Conservation (phyloP, 1,140 invertebrate genomes). For the Lamellibrachia luymesi region DNA sequence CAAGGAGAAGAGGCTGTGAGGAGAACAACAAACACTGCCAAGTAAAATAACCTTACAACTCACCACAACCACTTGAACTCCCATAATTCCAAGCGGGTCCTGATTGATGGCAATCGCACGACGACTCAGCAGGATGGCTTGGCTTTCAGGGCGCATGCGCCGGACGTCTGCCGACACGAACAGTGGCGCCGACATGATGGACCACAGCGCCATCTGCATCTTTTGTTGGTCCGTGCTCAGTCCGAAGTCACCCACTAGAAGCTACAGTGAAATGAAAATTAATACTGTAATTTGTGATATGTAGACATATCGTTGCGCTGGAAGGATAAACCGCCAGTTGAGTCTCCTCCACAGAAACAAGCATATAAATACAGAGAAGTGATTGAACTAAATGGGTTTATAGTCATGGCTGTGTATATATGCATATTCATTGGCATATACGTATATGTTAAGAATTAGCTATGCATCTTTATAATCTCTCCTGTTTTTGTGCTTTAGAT, state of each 20-base stretch:
- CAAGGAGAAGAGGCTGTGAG: neutral
- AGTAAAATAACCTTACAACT: conserved; percentile 6
- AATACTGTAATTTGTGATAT: neutral
- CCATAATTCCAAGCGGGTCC: conserved; percentile 15
- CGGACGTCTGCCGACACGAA: conserved; percentile 55
- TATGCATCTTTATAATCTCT: too few relatives aligned
- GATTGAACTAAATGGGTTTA: too few relatives aligned
- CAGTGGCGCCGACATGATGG: conserved; percentile 56
- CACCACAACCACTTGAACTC: conserved; percentile 14
- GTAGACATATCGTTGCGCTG: neutral
- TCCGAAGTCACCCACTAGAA: conserved; percentile 32
- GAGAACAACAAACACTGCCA: neutral
- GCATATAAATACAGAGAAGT: neutral
- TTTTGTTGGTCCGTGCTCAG: conserved; percentile 45
- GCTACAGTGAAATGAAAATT: conserved; percentile 12
- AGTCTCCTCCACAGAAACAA: neutral
- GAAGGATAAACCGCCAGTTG: neutral
- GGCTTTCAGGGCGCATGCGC: neutral
- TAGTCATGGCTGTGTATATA: too few relatives aligned
- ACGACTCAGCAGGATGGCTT: conserved; percentile 22
- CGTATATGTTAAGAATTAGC: too few relatives aligned
- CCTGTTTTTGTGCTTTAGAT: too few relatives aligned
- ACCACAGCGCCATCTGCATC: conserved; percentile 57
- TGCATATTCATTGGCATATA: too few relatives aligned
- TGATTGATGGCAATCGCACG: conserved; percentile 23